Base-by-base conservation (phyloP, 2,797 vertebrate genomes). In the Psittacula derbiana region DNA sequence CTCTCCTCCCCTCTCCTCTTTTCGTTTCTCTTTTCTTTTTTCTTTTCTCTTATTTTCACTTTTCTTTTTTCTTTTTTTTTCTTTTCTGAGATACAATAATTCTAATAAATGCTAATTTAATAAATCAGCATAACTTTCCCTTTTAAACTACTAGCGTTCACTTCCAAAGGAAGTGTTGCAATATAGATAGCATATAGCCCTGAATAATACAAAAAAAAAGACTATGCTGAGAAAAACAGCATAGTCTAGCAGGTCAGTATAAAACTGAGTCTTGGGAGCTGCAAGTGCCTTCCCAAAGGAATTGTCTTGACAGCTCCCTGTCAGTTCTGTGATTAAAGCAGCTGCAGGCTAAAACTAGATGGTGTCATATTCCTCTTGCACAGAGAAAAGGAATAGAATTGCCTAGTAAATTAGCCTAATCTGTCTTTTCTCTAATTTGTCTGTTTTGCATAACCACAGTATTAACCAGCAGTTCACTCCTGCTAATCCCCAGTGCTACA, bases 351-450 rank as follows among this genome's bases (percentile, higher is more conserved):
- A 75, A 76, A 88, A 69, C 40, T 82, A 88, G 89, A 92, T 95
- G 36, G 12, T 92, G 93, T 92, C 74, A 31, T 40, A 69, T 23
- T 12, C 16, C 14, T 91, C 33, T 60, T 73, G 40, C 1, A 67
- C 49, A 49, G 66, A 89, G 70, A 83, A 86, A 80, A 78, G 38
- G 23, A 80, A 84, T 3, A 64, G 60, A 90, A 86, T 80, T 93
- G 60, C 89, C 57, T 83, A 76, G 61, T 60, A 86, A 93, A 88
- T 94, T 96, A 97, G 33, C 14, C 30, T 96, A 92, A 93, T 95
- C 95, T 94, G 23, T 30, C 14, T 70, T 94, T 80, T 82, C 62
- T 92, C 85, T 93, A 69, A 91, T 88, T 95, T 92, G 16, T 52
- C 53, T 90, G 50, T 76, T 95, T 93, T 96, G 38, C 90, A 86